Conservation (phyloP, 2,113 vertebrate genomes). For the Strix aluco region DNA sequence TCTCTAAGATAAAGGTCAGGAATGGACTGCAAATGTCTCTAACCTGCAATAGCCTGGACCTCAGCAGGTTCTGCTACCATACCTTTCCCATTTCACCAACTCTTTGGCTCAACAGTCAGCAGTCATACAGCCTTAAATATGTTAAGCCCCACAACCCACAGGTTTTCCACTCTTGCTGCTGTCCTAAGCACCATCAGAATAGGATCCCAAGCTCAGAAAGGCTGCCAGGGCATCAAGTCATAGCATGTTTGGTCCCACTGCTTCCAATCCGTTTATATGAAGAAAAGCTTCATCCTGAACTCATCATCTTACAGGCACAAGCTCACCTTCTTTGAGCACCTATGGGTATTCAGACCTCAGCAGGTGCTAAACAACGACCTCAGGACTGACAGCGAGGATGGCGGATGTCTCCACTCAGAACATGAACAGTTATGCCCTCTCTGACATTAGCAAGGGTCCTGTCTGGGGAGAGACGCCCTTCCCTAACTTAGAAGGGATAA, state of each 20-base stretch:
- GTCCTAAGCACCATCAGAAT: neutral
- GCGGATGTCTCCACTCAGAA: neutral
- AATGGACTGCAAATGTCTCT: neutral
- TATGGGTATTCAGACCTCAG: neutral
- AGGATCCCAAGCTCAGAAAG: neutral
- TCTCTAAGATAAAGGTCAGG: neutral
- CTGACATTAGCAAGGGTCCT: neutral
- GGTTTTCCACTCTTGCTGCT: neutral
- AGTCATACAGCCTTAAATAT: neutral
- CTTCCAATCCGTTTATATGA: neutral
- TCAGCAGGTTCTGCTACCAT: neutral
- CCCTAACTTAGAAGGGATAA: neutral
- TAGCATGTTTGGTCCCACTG: neutral
- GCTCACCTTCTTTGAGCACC: neutral
- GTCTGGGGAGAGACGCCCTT: neutral
- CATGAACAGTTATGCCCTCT: rapidly evolving
- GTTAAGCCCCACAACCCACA: neutral
- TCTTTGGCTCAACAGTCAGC: neutral
- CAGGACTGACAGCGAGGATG: neutral
- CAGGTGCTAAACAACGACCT: neutral
- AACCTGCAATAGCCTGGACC: neutral
- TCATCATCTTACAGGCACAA: neutral
- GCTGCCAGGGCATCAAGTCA: neutral
- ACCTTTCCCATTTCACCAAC: neutral
- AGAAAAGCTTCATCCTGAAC: neutral